Percentiles rank a stretch among this genome's conserved stretches.
Conservation (phyloP, 2,797 vertebrate genomes). For the Leptatherina wallacei region DNA sequence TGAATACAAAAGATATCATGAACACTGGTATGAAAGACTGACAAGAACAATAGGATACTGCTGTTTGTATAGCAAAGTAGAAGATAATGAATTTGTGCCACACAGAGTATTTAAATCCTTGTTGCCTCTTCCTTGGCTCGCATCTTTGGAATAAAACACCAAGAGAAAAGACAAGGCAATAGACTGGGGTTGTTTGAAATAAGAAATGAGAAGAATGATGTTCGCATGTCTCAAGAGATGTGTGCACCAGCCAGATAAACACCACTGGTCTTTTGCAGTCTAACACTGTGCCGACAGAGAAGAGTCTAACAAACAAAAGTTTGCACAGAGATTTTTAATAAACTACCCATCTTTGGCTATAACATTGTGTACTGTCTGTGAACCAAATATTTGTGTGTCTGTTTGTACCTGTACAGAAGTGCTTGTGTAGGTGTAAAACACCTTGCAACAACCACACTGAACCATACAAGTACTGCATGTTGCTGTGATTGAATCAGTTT, state of each 20-base stretch:
- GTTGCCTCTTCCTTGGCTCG: background rate
- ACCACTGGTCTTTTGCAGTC: constrained; percentile 45
- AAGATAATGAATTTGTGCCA: background rate
- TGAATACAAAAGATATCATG: background rate
- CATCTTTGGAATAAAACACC: background rate
- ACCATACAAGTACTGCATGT: constrained; percentile 43
- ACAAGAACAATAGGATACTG: background rate
- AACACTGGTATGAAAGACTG: background rate
- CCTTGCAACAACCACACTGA: constrained; percentile 31
- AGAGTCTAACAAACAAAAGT: constrained; percentile 60
- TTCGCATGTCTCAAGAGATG: constrained; percentile 34
- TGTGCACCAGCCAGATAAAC: constrained; percentile 39
- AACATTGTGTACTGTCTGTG: constrained; percentile 33
- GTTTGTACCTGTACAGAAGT: constrained; percentile 41
- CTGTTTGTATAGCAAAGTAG: background rate
- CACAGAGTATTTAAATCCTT: background rate
- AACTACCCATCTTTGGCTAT: constrained; percentile 47
- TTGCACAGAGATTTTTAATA: constrained; percentile 64
- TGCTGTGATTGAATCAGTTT: constrained; percentile 63
- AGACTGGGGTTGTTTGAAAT: background rate
- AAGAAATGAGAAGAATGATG: background rate
- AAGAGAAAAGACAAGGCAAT: background rate
- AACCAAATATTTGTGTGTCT: constrained; percentile 14
- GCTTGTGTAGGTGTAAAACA: constrained; percentile 28
- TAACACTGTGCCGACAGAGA: constrained; percentile 60